Evolutionary conservation across 2,888 invertebrate species (phyloP).

Genomic region (Timema podura): DNA sequence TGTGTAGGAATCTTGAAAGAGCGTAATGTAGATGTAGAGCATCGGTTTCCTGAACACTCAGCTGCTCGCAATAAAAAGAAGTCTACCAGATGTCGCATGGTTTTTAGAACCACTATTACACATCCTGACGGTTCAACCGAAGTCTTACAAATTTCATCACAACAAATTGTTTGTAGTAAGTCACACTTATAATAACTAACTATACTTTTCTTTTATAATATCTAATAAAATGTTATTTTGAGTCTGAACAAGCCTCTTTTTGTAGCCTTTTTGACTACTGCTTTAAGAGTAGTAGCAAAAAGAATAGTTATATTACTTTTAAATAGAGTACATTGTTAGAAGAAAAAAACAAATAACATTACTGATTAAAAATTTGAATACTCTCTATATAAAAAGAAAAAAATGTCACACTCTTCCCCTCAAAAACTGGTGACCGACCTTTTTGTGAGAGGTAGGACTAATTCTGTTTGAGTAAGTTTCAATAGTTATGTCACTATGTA

Average conservation of each 20-base stretch:
- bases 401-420: too few species aligned
- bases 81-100: conserved; percentile 91
- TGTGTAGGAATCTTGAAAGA: conserved; percentile 93
- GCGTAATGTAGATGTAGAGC: conserved; percentile 92
- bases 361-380: too few species aligned
- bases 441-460: too few species aligned
- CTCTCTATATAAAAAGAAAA: too few species aligned
- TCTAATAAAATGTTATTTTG: too few species aligned
- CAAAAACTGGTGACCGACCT: too few species aligned
- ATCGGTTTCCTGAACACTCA: conserved; percentile 79
- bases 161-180: conserved; percentile 91
- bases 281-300: background rate
- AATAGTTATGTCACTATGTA: too few species aligned
- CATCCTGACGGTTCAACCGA: conserved; percentile 73
- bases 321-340: background rate
- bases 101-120: conserved; percentile 81
- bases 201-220: too few species aligned
- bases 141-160: conserved; percentile 83
- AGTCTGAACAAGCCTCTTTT: too few species aligned
- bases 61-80: conserved; percentile 81
- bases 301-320: background rate
- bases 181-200: conserved; percentile 36
- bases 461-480: too few species aligned
- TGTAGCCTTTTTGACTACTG: too few species aligned
- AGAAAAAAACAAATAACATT: background rate